These are phyloP conservation scores for Morus bassanus DNA, from an alignment of 2,797 vertebrate genomes.

Conservation along the genomic window DNA sequence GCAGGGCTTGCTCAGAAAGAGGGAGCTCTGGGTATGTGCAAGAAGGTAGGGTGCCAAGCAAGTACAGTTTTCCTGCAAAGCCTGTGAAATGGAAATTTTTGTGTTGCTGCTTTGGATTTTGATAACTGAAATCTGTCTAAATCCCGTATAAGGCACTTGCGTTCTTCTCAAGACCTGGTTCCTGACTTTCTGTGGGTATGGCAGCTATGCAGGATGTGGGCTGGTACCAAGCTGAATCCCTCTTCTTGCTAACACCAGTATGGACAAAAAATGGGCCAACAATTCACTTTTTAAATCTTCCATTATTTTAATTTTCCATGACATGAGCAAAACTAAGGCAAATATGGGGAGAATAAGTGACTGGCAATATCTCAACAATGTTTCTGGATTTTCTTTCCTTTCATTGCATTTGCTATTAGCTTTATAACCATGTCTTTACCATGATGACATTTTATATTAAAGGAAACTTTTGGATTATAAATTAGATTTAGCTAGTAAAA, in stretches of 20 bases:
- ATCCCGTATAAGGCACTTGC: neutral
- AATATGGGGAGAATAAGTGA: neutral
- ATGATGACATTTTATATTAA: constrained; percentile 50
- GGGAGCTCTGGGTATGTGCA: neutral
- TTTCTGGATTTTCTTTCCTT: neutral
- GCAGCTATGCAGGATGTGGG: neutral
- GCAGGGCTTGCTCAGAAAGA: neutral
- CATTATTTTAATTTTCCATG: neutral
- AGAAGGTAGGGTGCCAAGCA: neutral
- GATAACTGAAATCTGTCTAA: neutral
- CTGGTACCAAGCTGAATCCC: neutral
- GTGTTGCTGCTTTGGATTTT: neutral
- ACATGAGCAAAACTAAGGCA: neutral
- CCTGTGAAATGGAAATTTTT: neutral
- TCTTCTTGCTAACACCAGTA: neutral
- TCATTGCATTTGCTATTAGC: constrained; percentile 10
- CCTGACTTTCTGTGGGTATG: neutral
- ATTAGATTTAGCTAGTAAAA: constrained; percentile 60
- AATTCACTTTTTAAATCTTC: neutral
- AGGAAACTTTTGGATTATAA: constrained; percentile 56
- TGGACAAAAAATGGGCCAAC: neutral
- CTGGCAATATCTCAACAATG: neutral
- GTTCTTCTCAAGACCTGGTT: neutral
- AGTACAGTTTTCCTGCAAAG: neutral
- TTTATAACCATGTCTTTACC: constrained; percentile 14